Evolutionary conservation across 1,140 invertebrate species (phyloP).

Genomic region (Zaprionus capensis): DNA sequence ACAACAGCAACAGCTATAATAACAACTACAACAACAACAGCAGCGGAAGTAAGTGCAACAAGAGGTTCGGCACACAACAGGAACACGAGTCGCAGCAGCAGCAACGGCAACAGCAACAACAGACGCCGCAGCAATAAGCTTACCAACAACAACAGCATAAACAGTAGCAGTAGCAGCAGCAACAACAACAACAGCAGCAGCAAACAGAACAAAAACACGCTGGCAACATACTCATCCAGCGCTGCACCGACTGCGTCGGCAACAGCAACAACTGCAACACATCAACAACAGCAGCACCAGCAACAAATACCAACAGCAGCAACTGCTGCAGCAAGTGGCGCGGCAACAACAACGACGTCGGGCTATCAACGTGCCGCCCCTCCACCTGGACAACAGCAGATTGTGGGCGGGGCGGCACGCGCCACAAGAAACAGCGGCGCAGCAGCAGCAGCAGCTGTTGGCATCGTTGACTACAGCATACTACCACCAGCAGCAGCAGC

Average conservation of each 20-base stretch:
- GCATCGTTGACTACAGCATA: constrained; percentile 68
- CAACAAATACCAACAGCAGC: constrained; percentile 54
- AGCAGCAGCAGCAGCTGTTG: constrained; percentile 25
- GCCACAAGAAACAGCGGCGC: constrained; percentile 62
- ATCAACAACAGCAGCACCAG: constrained; percentile 62
- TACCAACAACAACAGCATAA: constrained; percentile 15
- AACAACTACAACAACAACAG: constrained; percentile 12
- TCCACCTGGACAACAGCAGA: constrained; percentile 53
- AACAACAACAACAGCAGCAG: constrained; percentile 46
- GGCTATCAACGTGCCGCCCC: constrained; percentile 66
- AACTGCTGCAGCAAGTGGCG: constrained; percentile 9
- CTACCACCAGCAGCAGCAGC: constrained; percentile 45
- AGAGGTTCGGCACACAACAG: constrained; percentile 22
- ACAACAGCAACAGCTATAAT: constrained; percentile 15
- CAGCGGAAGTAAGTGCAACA: constrained; percentile 10
- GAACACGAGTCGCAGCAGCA: constrained; percentile 10
- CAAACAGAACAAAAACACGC: constrained; percentile 53
- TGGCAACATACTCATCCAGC: constrained; percentile 37
- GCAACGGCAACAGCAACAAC: constrained; percentile 16
- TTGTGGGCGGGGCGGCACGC: constrained; percentile 62
- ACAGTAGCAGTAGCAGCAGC: constrained; percentile 31
- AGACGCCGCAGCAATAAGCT: constrained; percentile 19
- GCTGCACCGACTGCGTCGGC: constrained; percentile 35
- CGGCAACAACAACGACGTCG: constrained; percentile 60
- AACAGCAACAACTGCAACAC: constrained; percentile 35